Evolutionary conservation across 2,797 vertebrate species (phyloP).

Genomic region (Vireo griseus): DNA sequence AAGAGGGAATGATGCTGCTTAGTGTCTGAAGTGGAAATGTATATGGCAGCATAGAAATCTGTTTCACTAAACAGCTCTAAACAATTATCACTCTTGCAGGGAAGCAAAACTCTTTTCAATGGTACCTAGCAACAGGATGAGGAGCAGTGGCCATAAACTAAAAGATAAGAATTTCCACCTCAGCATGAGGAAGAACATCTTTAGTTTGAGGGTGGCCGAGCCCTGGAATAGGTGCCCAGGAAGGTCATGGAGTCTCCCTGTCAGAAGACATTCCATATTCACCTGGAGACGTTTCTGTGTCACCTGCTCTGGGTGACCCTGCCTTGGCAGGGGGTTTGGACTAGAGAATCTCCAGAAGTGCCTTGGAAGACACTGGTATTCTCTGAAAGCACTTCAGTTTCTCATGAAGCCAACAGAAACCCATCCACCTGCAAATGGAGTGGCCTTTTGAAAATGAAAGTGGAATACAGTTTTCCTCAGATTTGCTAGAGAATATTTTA

Average conservation of each 20-base stretch:
- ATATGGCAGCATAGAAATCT: rapidly evolving
- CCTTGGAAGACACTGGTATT: not conserved
- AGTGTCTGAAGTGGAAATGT: rapidly evolving
- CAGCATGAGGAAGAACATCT: not conserved
- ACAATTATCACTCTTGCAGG: not conserved
- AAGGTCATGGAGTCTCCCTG: not conserved
- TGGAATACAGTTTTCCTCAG: rapidly evolving
- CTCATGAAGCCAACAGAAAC: not conserved
- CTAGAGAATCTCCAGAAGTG: not conserved
- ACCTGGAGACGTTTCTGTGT: not conserved
- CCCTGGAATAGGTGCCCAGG: not conserved
- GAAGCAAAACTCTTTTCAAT: not conserved
- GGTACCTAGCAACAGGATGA: not conserved
- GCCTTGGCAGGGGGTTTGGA: not conserved
- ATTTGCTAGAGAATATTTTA: not conserved
- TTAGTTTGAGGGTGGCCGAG: not conserved
- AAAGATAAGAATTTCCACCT: not conserved
- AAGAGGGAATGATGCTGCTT: not conserved
- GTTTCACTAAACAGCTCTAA: not conserved
- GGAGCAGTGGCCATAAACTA: not conserved
- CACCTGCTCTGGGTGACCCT: not conserved
- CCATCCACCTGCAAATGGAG: not conserved
- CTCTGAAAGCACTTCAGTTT: not conserved
- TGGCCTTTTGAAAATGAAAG: not conserved
- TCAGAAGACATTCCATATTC: not conserved